Conservation (phyloP, 2,113 vertebrate genomes). For the Litocranius walleri region DNA sequence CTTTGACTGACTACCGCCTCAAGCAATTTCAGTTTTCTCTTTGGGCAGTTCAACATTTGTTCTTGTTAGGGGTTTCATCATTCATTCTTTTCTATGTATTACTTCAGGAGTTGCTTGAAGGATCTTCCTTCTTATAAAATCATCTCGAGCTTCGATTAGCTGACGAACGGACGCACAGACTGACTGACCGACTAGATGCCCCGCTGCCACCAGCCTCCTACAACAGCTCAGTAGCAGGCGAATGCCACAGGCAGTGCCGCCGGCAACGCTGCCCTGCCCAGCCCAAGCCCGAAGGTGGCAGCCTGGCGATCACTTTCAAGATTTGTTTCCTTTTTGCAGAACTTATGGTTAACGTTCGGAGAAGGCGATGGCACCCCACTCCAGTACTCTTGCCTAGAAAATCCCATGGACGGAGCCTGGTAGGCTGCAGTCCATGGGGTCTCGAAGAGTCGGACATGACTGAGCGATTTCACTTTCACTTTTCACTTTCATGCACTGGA, state of each 20-base stretch:
- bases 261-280: not conserved
- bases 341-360: slow-evolving; percentile 56
- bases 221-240: not conserved
- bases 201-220: not conserved
- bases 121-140: not conserved
- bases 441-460: too few species aligned
- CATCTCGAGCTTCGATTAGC: not conserved
- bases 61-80: not conserved
- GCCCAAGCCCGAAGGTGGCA: not conserved
- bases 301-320: slow-evolving; percentile 43
- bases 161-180: not conserved
- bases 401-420: too few species aligned
- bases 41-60: not conserved
- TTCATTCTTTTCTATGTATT: not conserved
- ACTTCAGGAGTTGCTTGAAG: not conserved
- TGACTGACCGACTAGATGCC: not conserved
- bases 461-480: too few species aligned
- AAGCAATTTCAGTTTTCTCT: not conserved
- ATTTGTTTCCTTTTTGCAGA: slow-evolving; percentile 62
- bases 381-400: too few species aligned
- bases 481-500: too few species aligned
- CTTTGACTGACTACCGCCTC: not conserved
- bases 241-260: not conserved
- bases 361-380: too few species aligned
- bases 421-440: too few species aligned